phyloP scores from a whole-genome alignment of 2,888 invertebrate genomes.

The Eilema griseolum region DNA sequence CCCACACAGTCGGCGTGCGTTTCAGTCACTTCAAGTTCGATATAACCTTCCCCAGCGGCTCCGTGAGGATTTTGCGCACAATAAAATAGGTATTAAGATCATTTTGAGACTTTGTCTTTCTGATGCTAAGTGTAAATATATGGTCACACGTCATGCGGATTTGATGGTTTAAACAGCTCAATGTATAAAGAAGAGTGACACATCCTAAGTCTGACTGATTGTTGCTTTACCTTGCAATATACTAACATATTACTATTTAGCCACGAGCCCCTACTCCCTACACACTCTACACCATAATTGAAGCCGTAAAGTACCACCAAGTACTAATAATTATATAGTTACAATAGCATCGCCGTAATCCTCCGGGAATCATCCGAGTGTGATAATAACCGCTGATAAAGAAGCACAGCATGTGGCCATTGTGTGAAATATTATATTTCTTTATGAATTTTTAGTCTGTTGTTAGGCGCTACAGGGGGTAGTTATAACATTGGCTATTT shows the following conservation, averaged over 20 bases:
- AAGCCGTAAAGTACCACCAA: slow-evolving; percentile 24
- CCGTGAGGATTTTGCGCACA: no score
- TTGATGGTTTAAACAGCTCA: no score
- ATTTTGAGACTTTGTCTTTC: no score
- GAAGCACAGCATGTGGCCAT: slow-evolving; percentile 23
- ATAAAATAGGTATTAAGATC: no score
- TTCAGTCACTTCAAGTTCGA: no score
- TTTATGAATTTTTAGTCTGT: slow-evolving; percentile 32
- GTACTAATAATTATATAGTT: slow-evolving; percentile 35
- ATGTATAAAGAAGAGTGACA: no score
- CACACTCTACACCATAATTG: neutral
- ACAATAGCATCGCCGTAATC: slow-evolving; percentile 41
- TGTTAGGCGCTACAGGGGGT: slow-evolving; percentile 30
- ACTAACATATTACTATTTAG: neutral
- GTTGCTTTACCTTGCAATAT: no score
- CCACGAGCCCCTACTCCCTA: neutral
- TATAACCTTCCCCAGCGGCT: no score
- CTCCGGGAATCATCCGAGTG: slow-evolving; percentile 38
- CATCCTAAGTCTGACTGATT: no score
- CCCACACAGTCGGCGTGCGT: no score
- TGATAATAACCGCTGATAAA: slow-evolving; percentile 39
- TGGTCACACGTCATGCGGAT: no score
- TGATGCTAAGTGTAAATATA: no score
- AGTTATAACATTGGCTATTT: slow-evolving; percentile 9
- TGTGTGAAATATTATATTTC: slow-evolving; percentile 38